Evolutionary conservation across 2,888 invertebrate genomes (phyloP), one percentile per base, ranked within the genome.

Genomic region (Uloborus plumipes): DNA sequence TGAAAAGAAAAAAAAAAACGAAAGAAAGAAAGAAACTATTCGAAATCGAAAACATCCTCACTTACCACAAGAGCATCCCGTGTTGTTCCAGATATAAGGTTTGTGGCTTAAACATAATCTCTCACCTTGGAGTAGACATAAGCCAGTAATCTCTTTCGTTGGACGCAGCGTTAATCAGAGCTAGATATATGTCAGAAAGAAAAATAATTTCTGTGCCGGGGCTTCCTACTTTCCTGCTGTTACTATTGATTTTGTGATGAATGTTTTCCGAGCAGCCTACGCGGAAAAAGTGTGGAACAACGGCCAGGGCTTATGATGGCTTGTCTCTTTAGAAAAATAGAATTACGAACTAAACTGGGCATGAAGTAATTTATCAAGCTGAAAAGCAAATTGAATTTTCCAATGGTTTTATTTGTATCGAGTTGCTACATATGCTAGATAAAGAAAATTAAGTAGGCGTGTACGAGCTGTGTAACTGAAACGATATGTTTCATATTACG

Each of bases 51-150:
- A 67, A 67, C 67, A 67, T n/a, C 31, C 16, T 31, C 67, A 53
- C 53, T 67, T 67, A 67, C 67, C 67, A 31, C 67, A 67, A 67
- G 53, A 55, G 53, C 62, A 51, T 39, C 39, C 39, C 39, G 39
- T 39, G 39, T 39, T 39, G 39, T 39, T 59, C 20, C 59, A 59
- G 59, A 59, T 22, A 59, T 22, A 22, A 22, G 59, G 59, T 26
- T 59, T 11, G 55, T 22, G 55, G 70, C 70, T 77, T 77, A 77
- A 49, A 47, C 39, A 22, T 77, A 77, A 77, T 77, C 77, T 70
- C 70, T 77, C 77, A 77, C 77, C 77, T 77, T 70, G 22, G 39
- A 77, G 70, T 77, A 70, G 70, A 77, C 77, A 77, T 77, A 77
- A 77, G 77, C 77, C 55, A 49, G 53, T 77, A 70, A 77, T 77